Evolutionary conservation across 2,113 vertebrate species (phyloP), one percentile per base, ranked within the genome.

Genomic region (Ptilonorhynchus violaceus): DNA sequence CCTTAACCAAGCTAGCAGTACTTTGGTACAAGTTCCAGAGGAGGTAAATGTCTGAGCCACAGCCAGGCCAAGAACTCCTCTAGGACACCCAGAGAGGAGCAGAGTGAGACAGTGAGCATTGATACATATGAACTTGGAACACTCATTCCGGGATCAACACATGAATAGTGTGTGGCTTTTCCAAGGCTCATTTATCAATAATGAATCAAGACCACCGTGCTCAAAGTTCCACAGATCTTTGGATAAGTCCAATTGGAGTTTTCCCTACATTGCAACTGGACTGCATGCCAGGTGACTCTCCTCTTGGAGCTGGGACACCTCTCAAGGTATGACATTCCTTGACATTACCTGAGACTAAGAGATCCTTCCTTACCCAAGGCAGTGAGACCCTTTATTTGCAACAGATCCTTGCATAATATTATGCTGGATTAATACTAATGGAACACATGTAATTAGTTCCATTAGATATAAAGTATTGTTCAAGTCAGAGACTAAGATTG

Each of bases 61-160:
- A 42, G 73, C 24, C 66, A 50, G 73, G 50, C 28, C 58, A 66
- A 39, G 58, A 91, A 46, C 28, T 52, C 44, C 52, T 59, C 33
- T 4, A 59, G 66, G 27, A 66, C 24, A 46, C 44, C 19, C 30
- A n/a, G 10, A 58, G 73, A 18, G 42, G 35, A 78, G 47, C 27
- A 72, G 37, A 44, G 58, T 25, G 62, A 68, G 17, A 47, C n/a
- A 58, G 8, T 5, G 9, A 63, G 44, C 33, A 44, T 4, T 35
- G 14, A 39, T 22, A 33, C 0, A 46, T 35, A 58, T 13, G 3
- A 85, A 19, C 46, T 66, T 52, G 33, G 58, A 85, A 64, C 50
- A 66, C 14, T 15, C 52, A n/a, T 1, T 30, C 11, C 17, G 4
- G 0, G 0, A 72, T 31, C 66, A 85, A 15, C 37, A 59, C 28